Conservation (phyloP, 2,888 invertebrate genomes). For the Meliscaeva auricollis region DNA sequence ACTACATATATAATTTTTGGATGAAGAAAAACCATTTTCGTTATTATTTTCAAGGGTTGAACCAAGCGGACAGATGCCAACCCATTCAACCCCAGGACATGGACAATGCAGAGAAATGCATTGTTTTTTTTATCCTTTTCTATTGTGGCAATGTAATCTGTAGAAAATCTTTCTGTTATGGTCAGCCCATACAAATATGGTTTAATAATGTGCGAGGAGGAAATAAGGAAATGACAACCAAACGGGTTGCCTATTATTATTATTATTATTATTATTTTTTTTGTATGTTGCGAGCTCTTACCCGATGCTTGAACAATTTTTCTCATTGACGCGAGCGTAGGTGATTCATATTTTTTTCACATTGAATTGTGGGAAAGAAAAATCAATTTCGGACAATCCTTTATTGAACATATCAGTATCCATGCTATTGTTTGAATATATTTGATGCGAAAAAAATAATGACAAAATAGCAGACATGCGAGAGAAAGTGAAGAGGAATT, state of each 20-base stretch:
- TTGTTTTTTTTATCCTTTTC: slow-evolving; percentile 24
- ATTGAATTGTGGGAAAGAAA: slow-evolving; percentile 31
- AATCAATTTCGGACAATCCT: slow-evolving; percentile 27
- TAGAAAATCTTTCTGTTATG: slow-evolving; percentile 77
- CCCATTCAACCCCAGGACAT: slow-evolving; percentile 60
- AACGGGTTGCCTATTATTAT: slow-evolving; percentile 71
- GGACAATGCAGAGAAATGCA: slow-evolving; percentile 9
- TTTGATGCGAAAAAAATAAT: slow-evolving; percentile 18
- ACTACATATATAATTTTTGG: neutral
- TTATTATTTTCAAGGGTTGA: slow-evolving; percentile 62
- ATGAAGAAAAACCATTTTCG: neutral
- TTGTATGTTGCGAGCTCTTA: slow-evolving; percentile 23
- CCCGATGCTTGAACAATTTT: slow-evolving; percentile 15
- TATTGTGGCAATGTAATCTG: slow-evolving; percentile 58
- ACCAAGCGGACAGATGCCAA: slow-evolving; percentile 63
- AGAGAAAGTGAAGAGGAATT: neutral
- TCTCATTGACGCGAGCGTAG: neutral
- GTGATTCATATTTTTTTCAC: slow-evolving; percentile 27
- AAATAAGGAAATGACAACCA: slow-evolving; percentile 62
- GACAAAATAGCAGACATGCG: slow-evolving; percentile 1
- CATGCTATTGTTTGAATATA: slow-evolving; percentile 24
- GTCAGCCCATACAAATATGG: slow-evolving; percentile 79
- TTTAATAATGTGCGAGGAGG: slow-evolving; percentile 69
- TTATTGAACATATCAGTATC: slow-evolving; percentile 27
- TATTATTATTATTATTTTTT: slow-evolving; percentile 36